Evolutionary conservation across 1,140 invertebrate genomes (phyloP), one percentile per base, ranked within the genome.

Genomic region (Diabrotica virgifera): DNA sequence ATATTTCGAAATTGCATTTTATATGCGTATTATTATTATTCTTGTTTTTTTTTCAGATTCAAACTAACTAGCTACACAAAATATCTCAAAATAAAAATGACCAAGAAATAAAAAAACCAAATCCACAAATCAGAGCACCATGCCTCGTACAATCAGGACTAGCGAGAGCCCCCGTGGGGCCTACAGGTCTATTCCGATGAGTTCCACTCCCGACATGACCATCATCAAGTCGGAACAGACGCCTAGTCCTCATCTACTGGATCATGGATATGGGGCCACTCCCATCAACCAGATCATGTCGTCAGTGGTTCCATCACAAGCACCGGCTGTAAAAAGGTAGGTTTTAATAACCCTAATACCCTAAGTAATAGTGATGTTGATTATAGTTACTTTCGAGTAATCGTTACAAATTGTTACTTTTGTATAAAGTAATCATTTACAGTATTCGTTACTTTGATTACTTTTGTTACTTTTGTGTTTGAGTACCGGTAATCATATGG

Each of bases 221-320:
- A 70, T 71, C n/a, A 64, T 77, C 14, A 79, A 79, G 62, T 65
- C 69, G 9, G 69, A 73, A 63, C 70, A 64, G n/a, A 76, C 76
- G n/a, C 73, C 77, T 3, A 89, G 87, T 80, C 88, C 88, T 58
- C 91, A 93, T 80, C 84, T 93, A 66, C 83, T 92, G 66, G 91
- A 93, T 80, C 91, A 93, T 77, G 91, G 90, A 64, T 93, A 92
- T 80, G 90, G 90, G 54, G 89, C 89, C 67, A 92, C 90, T 59
- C 90, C 90, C 74, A 86, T 89, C 79, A 86, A 88, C 75, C 86
- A 90, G 80, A 85, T 89, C 69, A 85, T 87, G 73, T 80, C 82
- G 78, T 50, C 77, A 80, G 81, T 82, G 70, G 79, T 83, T 69
- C 79, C 66, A 4, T 40, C 65, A 46, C 66, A 54, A 56, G 64